A percentile compares a stretch with the other conserved stretches of the same genome.
These are phyloP conservation scores for Caenorhabditis plicata DNA, from an alignment of 2,888 invertebrate species.

Conservation along the genomic window DNA sequence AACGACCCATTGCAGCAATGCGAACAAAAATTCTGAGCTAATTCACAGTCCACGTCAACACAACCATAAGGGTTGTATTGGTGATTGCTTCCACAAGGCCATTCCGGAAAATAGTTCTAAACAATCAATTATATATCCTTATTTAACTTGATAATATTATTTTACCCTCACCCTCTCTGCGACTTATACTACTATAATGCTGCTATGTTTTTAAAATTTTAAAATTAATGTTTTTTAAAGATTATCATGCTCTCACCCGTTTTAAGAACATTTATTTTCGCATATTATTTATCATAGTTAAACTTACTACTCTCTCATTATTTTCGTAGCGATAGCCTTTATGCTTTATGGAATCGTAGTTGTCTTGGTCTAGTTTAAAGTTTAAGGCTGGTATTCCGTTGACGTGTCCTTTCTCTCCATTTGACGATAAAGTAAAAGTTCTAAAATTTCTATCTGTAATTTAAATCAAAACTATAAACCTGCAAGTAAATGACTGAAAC, in stretches of 20 bases:
- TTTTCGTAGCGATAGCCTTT: constrained; percentile 46
- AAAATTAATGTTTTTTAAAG: too few relatives aligned
- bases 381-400: constrained; percentile 40
- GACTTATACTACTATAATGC: too few relatives aligned
- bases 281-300: background rate
- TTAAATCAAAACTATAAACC: constrained; percentile 4
- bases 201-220: too few relatives aligned
- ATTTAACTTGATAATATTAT: constrained; percentile 1
- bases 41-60: constrained; percentile 17
- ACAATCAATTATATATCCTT: constrained; percentile 4
- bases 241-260: too few relatives aligned
- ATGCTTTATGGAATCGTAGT: constrained; percentile 42
- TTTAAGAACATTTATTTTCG: background rate
- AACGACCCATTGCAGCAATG: constrained; percentile 30
- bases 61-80: constrained; percentile 23
- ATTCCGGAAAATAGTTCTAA: constrained; percentile 47
- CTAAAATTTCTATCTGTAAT: constrained; percentile 8
- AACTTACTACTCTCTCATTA: constrained; percentile 34
- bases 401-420: constrained; percentile 27
- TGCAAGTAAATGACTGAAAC: constrained; percentile 52
- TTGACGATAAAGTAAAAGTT: constrained; percentile 41
- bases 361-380: constrained; percentile 40
- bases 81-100: constrained; percentile 44
- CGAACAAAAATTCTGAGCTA: constrained; percentile 26
- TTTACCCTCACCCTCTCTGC: background rate